Conservation (phyloP, 2,888 invertebrate genomes). For the Anoplius nigerrimus region DNA sequence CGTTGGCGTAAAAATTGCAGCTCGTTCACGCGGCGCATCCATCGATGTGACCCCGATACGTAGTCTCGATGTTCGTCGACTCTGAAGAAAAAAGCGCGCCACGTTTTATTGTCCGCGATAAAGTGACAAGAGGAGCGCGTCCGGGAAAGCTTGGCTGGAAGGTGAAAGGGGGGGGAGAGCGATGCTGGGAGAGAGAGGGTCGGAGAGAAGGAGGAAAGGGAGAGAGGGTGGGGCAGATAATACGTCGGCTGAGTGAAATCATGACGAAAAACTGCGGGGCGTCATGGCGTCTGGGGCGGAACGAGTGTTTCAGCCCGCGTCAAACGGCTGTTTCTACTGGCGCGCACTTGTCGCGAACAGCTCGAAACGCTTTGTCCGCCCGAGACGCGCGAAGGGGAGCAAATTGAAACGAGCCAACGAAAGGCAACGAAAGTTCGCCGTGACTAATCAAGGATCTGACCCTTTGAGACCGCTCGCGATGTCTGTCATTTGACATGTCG, state of each 20-base stretch:
- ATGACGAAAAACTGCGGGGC: slow-evolving; percentile 8
- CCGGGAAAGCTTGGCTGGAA: background rate
- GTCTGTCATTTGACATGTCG: background rate
- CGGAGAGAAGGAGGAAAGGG: background rate
- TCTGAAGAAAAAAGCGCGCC: slow-evolving; percentile 36
- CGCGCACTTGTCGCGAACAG: too few relatives aligned
- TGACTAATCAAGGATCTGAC: background rate
- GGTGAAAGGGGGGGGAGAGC: background rate
- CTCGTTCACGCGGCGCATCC: slow-evolving; percentile 50
- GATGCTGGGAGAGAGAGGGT: background rate
- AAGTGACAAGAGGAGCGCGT: slow-evolving; percentile 13
- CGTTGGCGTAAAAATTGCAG: slow-evolving; percentile 61
- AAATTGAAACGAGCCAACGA: background rate
- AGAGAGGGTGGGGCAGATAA: background rate
- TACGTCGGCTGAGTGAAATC: background rate
- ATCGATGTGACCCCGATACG: slow-evolving; percentile 67
- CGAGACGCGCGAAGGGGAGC: background rate
- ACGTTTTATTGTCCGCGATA: slow-evolving; percentile 37
- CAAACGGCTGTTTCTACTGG: too few relatives aligned
- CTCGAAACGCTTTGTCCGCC: too few relatives aligned
- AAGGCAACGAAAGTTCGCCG: background rate
- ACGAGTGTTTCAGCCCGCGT: too few relatives aligned
- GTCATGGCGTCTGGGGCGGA: slow-evolving; percentile 13
- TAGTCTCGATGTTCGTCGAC: slow-evolving; percentile 40
- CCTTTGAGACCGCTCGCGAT: too few relatives aligned